Evolutionary conservation across 30 jellyfish, hydroid and myxozoan species (phyloP).

Genomic region (Pseudorhiza aurosa): DNA sequence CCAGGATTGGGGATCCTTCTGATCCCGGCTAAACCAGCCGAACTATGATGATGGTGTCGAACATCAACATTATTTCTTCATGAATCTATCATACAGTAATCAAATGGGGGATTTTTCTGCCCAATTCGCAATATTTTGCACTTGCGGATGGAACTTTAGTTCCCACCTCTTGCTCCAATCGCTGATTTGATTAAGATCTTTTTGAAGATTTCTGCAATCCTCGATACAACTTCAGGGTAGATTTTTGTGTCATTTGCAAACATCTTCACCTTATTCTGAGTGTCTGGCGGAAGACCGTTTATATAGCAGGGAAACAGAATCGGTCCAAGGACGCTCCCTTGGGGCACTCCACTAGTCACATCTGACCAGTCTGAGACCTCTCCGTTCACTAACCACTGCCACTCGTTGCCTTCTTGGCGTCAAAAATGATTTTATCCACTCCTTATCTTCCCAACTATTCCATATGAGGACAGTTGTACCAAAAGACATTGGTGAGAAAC

Average conservation of each 20-base stretch:
- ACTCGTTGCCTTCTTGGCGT: slow-evolving; percentile 46
- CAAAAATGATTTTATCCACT: slow-evolving; percentile 52
- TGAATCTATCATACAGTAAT: slow-evolving; percentile 31
- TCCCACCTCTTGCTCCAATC: slow-evolving; percentile 43
- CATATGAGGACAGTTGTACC: slow-evolving; percentile 37
- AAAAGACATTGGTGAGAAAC: slow-evolving; percentile 37
- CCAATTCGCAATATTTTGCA: slow-evolving; percentile 34
- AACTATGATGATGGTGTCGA: too few relatives aligned
- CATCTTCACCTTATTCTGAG: slow-evolving; percentile 41
- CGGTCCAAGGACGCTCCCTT: slow-evolving; percentile 62
- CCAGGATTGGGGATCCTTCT: too few relatives aligned
- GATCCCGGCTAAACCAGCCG: too few relatives aligned
- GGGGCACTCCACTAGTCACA: slow-evolving; percentile 56
- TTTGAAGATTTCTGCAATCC: slow-evolving; percentile 15
- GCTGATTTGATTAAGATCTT: slow-evolving; percentile 43
- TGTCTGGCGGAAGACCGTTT: slow-evolving; percentile 33
- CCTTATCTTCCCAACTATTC: slow-evolving; percentile 37
- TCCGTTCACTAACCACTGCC: slow-evolving; percentile 27
- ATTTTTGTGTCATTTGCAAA: slow-evolving; percentile 48
- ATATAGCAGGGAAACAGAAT: slow-evolving; percentile 40
- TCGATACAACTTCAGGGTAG: slow-evolving; percentile 36
- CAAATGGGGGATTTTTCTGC: slow-evolving; percentile 42
- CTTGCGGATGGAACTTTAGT: slow-evolving; percentile 36
- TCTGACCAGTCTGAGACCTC: slow-evolving; percentile 46
- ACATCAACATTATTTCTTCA: slow-evolving; percentile 20